Evolutionary conservation across 2,113 vertebrate species (phyloP), one percentile per base, ranked within the genome.

Genomic region (Nanorana parkeri): DNA sequence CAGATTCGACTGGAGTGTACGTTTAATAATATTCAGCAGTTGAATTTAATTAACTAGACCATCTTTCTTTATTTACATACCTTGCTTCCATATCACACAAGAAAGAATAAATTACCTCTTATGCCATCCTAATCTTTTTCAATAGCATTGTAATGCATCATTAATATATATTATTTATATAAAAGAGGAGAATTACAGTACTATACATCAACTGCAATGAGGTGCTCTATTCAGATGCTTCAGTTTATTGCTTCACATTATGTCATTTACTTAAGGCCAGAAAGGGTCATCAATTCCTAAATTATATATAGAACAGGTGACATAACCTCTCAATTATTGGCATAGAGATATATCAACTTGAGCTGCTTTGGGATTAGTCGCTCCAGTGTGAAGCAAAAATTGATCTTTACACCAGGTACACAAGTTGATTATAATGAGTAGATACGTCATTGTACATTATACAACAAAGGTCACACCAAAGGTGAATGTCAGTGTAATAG

Each of bases 351-450:
- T 56, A 73, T 56, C 54, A 73, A 10, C 16, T 20, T 56, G 6
- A 54, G 24, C 26, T 15, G 69, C 69, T 56, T 26, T 26, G 10
- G 23, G 60, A 63, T 24, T 63, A 63, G 21, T 16, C 60, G 16
- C 21, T 26, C 11, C 24, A 26, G 26, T 32, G 10, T 0, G 19
- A 73, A 56, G 17, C 7, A 58, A 28, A 56, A 73, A 73, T 32
- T 19, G 26, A 73, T 73, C 41, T 19, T 51, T 68, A 24, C 21
- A 32, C 29, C 3, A 56, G 51, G 17, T 52, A 72, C 51, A 72
- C 52, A 24, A 21, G 69, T 56, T 28, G 32, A 72, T 69, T 69
- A 69, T 24, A 51, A 24, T 52, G 41, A 69, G 51, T 17, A 55
- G 68, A 47, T 5, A 28, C 54, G 23, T 71, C 16, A 8, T 24